Evolutionary conservation across 2,888 invertebrate genomes (phyloP).

Genomic region (Eristalis intricaria): DNA sequence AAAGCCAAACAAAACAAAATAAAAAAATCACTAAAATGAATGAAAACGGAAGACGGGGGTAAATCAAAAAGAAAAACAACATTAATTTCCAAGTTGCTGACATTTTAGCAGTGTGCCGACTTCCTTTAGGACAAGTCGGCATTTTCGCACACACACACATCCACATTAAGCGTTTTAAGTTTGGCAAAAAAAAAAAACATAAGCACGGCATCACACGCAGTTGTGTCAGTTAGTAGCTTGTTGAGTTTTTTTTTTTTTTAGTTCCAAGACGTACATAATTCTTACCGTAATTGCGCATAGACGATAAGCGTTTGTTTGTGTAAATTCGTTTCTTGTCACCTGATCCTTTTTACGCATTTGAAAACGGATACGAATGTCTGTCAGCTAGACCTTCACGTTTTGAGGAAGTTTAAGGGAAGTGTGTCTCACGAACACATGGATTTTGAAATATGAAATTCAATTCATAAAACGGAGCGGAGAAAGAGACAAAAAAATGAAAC

Average conservation of each 20-base stretch:
- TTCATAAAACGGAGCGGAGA: not conserved
- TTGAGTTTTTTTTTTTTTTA: constrained; percentile 26
- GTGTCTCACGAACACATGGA: not conserved
- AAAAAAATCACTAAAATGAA: not conserved
- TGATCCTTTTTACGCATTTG: constrained; percentile 31
- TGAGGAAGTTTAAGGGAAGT: not conserved
- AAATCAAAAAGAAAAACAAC: not conserved
- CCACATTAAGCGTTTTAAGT: constrained; percentile 4
- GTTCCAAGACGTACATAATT: constrained; percentile 20
- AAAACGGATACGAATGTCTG: not conserved
- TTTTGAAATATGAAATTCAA: not conserved
- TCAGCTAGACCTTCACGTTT: not conserved
- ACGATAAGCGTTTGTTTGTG: not conserved
- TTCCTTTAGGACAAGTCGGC: not conserved
- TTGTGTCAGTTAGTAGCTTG: constrained; percentile 52
- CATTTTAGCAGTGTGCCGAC: constrained; percentile 19
- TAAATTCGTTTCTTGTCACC: not conserved
- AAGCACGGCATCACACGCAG: constrained; percentile 27
- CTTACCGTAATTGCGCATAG: constrained; percentile 37
- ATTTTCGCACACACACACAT: constrained; percentile 28
- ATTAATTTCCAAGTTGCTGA: constrained; percentile 35
- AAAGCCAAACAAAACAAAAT: constrained; percentile 41
- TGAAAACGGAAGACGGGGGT: not conserved
- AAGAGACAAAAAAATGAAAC: not conserved
- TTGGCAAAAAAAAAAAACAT: not conserved